Evolutionary conservation across 2,888 invertebrate species (phyloP), one percentile per base, ranked within the genome.

Genomic region (Dynastes grantii): DNA sequence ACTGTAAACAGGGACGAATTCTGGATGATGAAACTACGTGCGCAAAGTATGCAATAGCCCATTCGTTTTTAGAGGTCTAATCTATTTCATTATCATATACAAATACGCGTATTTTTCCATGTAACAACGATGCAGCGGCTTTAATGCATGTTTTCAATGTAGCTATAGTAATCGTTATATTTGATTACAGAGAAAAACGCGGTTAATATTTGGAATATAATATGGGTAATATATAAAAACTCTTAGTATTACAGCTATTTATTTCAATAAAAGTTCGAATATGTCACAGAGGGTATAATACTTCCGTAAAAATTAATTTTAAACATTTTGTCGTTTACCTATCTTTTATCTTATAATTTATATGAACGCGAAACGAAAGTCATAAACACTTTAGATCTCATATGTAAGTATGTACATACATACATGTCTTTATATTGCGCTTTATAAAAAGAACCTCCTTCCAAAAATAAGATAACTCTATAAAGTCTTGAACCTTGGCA

Each of bases 401-500:
- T 16, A 55, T 55, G 13, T 16, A 9, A 16, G n/a, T 8, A 22
- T 16, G 1, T 55, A 55, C n/a, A n/a, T 55, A 55, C 8, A 22
- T 22, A 55, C 22, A 16, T 55, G 22, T 55, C 63, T 63, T 2
- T 29, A 63, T 63, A 6, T 63, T 63, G 63, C 63, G 63, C 29
- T 32, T 63, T 63, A 63, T 63, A 29, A 73, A 58, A 75, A 75
- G 58, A 61, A 75, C 40, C 73, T 49, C 8, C 27, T 61, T 49
- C 73, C 73, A 61, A 75, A 75, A 75, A 61, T 75, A 75, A 75
- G 73, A 75, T 75, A 75, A 61, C 49, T 61, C 4, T 40, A 13
- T 61, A 53, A 61, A 61, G 61, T 75, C 73, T 61, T 75, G 73
- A 75, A 75, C 73, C 73, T 61, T 75, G 73, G 45, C 73, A 75